Percentiles rank a stretch among this genome's conserved stretches.
These are phyloP conservation scores for Pocota personata DNA, from an alignment of 2,888 invertebrate genomes.

Conservation along the genomic window DNA sequence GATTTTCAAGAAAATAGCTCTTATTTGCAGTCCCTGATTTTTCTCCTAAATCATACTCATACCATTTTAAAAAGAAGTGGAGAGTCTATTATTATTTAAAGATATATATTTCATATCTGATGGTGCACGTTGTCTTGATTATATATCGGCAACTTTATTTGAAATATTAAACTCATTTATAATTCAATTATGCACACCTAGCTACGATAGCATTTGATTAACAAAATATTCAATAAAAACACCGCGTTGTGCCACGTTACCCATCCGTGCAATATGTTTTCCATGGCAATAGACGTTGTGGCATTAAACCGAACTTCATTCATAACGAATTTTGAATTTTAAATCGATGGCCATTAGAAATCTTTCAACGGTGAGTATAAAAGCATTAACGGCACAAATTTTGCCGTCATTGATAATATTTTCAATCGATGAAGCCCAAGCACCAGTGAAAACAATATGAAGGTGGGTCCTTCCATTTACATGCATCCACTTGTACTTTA, in stretches of 20 bases:
- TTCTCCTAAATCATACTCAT: too few relatives aligned
- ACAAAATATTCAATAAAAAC: background rate
- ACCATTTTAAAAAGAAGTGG: too few relatives aligned
- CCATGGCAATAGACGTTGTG: background rate
- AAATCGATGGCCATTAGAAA: background rate
- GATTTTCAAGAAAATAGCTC: too few relatives aligned
- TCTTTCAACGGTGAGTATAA: background rate
- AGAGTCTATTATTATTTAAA: too few relatives aligned
- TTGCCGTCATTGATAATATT: slow-evolving; percentile 3
- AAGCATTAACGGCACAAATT: background rate
- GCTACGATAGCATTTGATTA: background rate
- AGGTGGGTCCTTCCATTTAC: background rate
- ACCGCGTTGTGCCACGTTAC: background rate
- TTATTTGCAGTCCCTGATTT: too few relatives aligned
- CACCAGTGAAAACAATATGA: background rate
- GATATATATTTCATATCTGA: too few relatives aligned
- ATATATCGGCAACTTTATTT: background rate
- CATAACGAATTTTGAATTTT: background rate
- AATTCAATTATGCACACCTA: background rate
- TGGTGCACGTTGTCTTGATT: too few relatives aligned
- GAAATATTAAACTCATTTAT: background rate
- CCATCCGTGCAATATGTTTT: background rate
- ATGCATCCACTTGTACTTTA: background rate
- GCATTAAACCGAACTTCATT: background rate
- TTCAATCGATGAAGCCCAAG: background rate